Evolutionary conservation across 2,113 vertebrate genomes (phyloP).

Genomic region (Drymodes brunneopygia): DNA sequence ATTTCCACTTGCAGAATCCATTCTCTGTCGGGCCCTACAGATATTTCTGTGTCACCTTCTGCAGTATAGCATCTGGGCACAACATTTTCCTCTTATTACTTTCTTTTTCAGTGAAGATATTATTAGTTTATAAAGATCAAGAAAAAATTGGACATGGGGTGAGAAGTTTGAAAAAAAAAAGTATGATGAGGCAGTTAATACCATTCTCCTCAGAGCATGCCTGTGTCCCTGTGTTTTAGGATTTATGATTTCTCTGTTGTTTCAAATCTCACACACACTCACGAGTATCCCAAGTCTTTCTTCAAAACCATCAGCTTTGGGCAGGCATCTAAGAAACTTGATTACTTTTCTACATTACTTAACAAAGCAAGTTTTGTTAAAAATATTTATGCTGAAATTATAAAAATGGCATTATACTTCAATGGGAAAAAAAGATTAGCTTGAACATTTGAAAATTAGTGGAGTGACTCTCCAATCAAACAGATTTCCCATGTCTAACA

Average conservation of each 20-base stretch:
- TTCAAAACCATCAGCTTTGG: not conserved
- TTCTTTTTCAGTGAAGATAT: not conserved
- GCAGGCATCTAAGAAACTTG: not conserved
- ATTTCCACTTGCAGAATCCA: not conserved
- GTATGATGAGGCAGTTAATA: not conserved
- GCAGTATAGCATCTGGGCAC: slow-evolving; percentile 13
- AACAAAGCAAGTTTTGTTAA: slow-evolving; percentile 12
- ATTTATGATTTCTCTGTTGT: not conserved
- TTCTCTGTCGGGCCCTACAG: not conserved
- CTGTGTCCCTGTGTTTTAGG: not conserved
- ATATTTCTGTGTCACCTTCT: not conserved
- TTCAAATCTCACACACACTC: not conserved
- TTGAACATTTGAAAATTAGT: not conserved
- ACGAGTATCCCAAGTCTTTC: not conserved
- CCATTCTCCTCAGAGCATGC: not conserved
- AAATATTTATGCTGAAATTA: slow-evolving; percentile 17
- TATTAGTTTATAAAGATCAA: not conserved
- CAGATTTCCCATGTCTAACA: not conserved
- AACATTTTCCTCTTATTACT: slow-evolving; percentile 3
- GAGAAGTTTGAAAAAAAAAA: not conserved
- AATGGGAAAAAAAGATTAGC: not conserved
- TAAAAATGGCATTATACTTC: not conserved
- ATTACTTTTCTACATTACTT: not conserved
- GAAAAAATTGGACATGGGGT: not conserved
- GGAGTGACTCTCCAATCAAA: not conserved